Conservation (phyloP, 2,888 invertebrate genomes). For the Cylloceria caligata region DNA sequence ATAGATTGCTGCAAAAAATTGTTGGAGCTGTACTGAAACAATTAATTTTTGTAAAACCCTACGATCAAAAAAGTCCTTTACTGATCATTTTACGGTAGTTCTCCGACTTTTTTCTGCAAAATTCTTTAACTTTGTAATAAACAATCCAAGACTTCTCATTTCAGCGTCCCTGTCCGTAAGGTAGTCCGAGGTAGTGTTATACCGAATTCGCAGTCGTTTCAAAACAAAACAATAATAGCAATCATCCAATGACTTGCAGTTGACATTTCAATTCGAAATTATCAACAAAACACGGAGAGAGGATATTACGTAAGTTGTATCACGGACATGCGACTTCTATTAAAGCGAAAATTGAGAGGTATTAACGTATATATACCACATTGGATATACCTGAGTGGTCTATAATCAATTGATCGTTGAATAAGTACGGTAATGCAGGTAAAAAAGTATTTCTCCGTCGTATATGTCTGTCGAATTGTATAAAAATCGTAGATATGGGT, state of each 20-base stretch:
- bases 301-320: slow-evolving; percentile 37
- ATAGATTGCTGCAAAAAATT: no score
- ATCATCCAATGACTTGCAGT: slow-evolving; percentile 55
- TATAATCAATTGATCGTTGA: slow-evolving; percentile 14
- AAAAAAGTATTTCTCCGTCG: background rate
- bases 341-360: background rate
- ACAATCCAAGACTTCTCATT: background rate
- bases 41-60: no score
- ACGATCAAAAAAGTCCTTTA: no score
- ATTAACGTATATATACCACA: background rate
- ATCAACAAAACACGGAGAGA: slow-evolving; percentile 28
- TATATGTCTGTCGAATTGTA: background rate
- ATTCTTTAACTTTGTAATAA: background rate
- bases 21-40: no score
- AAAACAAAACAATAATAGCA: slow-evolving; percentile 15
- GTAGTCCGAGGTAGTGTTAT: background rate
- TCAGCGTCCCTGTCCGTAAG: background rate
- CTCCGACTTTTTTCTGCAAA: background rate
- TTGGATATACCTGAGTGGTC: background rate
- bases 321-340: background rate
- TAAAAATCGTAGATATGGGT: background rate
- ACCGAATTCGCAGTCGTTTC: background rate
- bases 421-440: background rate
- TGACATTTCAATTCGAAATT: slow-evolving; percentile 37
- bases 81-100: background rate